Percentiles rank a stretch among this genome's conserved stretches.
Evolutionary conservation across 2,888 invertebrate species (phyloP).

Genomic region (Euspilapteryx auroguttella): DNA sequence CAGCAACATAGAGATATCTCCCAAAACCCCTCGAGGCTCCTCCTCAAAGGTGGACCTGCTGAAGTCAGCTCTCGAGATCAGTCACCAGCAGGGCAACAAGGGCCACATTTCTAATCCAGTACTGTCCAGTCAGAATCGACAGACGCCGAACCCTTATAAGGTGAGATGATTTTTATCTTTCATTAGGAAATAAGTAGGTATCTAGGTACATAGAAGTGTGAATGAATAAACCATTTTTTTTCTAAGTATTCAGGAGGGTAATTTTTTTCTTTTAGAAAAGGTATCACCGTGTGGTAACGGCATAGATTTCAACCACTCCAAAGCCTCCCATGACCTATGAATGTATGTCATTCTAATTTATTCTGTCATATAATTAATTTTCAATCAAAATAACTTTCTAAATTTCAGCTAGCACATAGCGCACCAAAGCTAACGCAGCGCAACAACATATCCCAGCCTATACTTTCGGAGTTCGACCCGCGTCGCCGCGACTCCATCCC

Average conservation of each 20-base stretch:
- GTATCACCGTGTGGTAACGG: no score
- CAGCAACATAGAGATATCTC: constrained; percentile 55
- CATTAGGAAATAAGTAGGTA: no score
- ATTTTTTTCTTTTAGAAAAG: no score
- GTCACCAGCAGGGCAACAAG: constrained; percentile 55
- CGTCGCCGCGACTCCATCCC: constrained; percentile 65
- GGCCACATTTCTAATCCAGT: constrained; percentile 64
- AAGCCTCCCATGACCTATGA: no score
- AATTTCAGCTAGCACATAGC: constrained; percentile 66
- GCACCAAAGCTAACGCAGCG: constrained; percentile 63
- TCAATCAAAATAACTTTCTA: no score
- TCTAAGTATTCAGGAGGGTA: no score
- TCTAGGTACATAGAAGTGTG: no score
- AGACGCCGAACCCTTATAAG: constrained; percentile 33
- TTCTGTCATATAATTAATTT: no score
- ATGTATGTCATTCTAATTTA: no score
- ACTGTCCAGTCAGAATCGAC: constrained; percentile 28
- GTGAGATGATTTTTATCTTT: constrained; percentile 16
- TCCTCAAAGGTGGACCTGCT: constrained; percentile 68
- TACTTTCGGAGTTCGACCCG: constrained; percentile 59
- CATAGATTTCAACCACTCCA: no score
- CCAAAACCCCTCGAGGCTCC: constrained; percentile 40
- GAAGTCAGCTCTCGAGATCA: constrained; percentile 71
- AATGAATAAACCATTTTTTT: no score
- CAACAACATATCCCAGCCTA: constrained; percentile 65